A percentile compares a stretch with the other conserved stretches of the same genome.
phyloP scores from a whole-genome alignment of 1,140 invertebrate species.

The Augochlora pura region DNA sequence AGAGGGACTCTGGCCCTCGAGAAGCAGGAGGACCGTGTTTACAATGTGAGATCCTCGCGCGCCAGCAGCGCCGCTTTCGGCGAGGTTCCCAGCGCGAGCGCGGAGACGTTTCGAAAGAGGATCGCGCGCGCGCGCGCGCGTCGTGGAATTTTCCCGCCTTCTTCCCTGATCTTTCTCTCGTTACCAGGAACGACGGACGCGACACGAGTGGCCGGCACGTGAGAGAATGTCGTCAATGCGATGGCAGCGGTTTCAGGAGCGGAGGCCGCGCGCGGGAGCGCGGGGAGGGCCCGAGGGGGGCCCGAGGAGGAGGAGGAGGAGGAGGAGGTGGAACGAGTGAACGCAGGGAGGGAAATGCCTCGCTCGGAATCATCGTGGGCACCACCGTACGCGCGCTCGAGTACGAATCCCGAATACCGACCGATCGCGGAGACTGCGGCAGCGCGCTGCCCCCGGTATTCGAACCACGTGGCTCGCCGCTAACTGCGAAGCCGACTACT shows the following conservation, averaged over 20 bases:
- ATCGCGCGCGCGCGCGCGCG: neutral
- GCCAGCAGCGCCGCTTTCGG: no score
- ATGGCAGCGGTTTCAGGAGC: slow-evolving; percentile 55
- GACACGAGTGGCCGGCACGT: slow-evolving; percentile 71
- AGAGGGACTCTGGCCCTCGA: no score
- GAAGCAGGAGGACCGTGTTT: no score
- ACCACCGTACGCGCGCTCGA: slow-evolving; percentile 47
- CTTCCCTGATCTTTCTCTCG: slow-evolving; percentile 50
- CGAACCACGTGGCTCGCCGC: slow-evolving; percentile 63
- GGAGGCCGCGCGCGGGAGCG: slow-evolving; percentile 32
- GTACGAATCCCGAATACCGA: slow-evolving; percentile 66
- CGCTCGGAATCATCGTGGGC: slow-evolving; percentile 53
- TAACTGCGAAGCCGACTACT: slow-evolving; percentile 43
- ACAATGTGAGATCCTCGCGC: no score
- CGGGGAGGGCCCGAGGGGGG: slow-evolving; percentile 32
- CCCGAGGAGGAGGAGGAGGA: slow-evolving; percentile 17
- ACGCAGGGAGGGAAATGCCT: slow-evolving; percentile 56
- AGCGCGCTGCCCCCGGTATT: slow-evolving; percentile 59
- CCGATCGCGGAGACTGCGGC: slow-evolving; percentile 38
- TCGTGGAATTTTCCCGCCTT: slow-evolving; percentile 33
- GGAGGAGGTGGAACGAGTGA: slow-evolving; percentile 28
- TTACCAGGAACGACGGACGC: slow-evolving; percentile 67
- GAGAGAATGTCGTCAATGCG: slow-evolving; percentile 77
- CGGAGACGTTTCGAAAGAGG: neutral
- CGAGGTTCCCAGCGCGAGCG: slow-evolving; percentile 3